Conservation (phyloP, 2,888 invertebrate species). For the Apamea anceps region DNA sequence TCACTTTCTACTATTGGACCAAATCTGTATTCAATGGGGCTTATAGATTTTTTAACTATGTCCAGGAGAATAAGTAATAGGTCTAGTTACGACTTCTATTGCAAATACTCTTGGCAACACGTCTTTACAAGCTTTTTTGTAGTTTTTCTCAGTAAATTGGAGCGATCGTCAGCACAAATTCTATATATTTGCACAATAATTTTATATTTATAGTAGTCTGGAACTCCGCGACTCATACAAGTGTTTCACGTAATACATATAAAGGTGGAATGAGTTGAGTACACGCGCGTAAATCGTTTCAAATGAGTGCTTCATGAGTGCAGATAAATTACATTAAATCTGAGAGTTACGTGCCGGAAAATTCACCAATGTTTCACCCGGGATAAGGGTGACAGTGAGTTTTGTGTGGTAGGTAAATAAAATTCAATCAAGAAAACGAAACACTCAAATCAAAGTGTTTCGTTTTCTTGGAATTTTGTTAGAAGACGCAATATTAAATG, state of each 20-base stretch:
- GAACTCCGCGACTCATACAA: slow-evolving; percentile 47
- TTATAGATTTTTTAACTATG: too few species aligned
- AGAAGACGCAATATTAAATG: not conserved
- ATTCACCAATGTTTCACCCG: slow-evolving; percentile 78
- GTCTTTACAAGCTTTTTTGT: too few species aligned
- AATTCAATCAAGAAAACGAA: not conserved
- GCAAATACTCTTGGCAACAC: too few species aligned
- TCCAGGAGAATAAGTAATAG: too few species aligned
- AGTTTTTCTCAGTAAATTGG: too few species aligned
- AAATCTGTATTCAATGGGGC: too few species aligned
- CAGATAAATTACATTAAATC: slow-evolving; percentile 86
- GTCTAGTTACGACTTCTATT: too few species aligned
- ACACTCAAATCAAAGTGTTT: not conserved
- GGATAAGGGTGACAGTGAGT: slow-evolving; percentile 64
- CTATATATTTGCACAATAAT: too few species aligned
- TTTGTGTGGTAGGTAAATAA: slow-evolving; percentile 29
- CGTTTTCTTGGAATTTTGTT: not conserved
- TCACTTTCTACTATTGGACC: too few species aligned
- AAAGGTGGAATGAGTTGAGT: slow-evolving; percentile 65
- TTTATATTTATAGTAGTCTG: not conserved
- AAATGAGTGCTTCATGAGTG: slow-evolving; percentile 84
- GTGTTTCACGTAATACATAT: slow-evolving; percentile 56
- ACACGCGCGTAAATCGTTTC: slow-evolving; percentile 81
- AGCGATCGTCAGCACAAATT: too few species aligned
- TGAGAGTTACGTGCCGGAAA: slow-evolving; percentile 81